A percentile compares a stretch with the other conserved stretches of the same genome.
These are phyloP conservation scores for Apamea monoglypha DNA, from an alignment of 2,888 invertebrate genomes.

Conservation along the genomic window DNA sequence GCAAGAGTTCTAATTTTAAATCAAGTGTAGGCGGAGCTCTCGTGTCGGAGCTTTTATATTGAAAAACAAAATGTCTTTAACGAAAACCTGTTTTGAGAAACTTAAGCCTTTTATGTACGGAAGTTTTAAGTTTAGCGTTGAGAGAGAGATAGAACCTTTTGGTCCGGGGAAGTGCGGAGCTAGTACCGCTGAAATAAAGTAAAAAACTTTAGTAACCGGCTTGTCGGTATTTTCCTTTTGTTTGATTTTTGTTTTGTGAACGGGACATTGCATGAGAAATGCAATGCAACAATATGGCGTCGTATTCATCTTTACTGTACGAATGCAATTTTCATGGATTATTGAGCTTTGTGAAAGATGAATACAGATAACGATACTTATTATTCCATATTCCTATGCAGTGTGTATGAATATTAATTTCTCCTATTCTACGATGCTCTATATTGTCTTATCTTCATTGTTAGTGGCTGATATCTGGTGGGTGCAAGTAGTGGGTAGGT, in stretches of 20 bases:
- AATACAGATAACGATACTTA: slow-evolving; percentile 45
- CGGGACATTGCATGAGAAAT: slow-evolving; percentile 90
- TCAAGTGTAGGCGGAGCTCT: slow-evolving; percentile 90
- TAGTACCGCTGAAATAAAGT: slow-evolving; percentile 86
- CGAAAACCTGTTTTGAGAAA: slow-evolving; percentile 89
- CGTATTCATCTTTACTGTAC: slow-evolving; percentile 75
- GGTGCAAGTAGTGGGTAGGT: slow-evolving; percentile 48
- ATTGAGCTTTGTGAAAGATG: slow-evolving; percentile 70
- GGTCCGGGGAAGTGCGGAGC: slow-evolving; percentile 71
- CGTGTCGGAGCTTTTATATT: slow-evolving; percentile 87
- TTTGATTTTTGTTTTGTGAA: slow-evolving; percentile 89
- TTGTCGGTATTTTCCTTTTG: slow-evolving; percentile 89
- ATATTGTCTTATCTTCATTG: slow-evolving; percentile 18
- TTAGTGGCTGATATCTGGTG: slow-evolving; percentile 34
- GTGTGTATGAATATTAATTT: slow-evolving; percentile 38
- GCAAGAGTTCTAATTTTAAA: slow-evolving; percentile 91
- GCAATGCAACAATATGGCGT: slow-evolving; percentile 89
- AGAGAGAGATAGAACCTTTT: slow-evolving; percentile 85
- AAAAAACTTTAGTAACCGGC: slow-evolving; percentile 90
- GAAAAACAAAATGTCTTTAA: slow-evolving; percentile 90
- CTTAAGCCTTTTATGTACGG: slow-evolving; percentile 89
- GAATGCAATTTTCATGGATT: slow-evolving; percentile 77
- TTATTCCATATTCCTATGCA: slow-evolving; percentile 40
- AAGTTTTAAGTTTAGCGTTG: slow-evolving; percentile 84
- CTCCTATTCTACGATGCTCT: not conserved